Evolutionary conservation across 2,888 invertebrate species (phyloP), one percentile per base, ranked within the genome.

Genomic region (Camptogramma bilineatum): DNA sequence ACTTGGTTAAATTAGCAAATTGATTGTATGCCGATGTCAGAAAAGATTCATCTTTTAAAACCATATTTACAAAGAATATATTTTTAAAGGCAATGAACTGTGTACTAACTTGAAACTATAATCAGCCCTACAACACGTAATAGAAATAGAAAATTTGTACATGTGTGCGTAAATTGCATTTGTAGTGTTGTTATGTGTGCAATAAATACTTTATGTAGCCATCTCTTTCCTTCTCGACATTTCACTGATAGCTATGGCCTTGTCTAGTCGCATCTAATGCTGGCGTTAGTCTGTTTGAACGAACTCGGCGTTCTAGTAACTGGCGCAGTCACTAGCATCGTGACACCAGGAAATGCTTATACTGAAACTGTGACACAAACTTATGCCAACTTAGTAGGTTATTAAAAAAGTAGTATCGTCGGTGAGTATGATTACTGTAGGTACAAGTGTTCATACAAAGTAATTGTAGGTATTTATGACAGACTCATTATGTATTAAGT

Each of bases 191-290:
- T 83, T 88, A 84, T 90, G 88, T 91, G 88, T 91, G 92, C 90
- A 91, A 90, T 90, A 91, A 91, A 90, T 90, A 90, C 88, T 86
- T 85, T 86, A 78, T 91, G 82, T 87, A 84, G 84, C 92, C 88
- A 83, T 92, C 93, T 92, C 92, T 91, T 91, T 93, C 91, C 85
- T 84, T 86, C 93, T 89, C 91, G 87, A 91, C 93, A 92, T 92
- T 93, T 92, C 91, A 91, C 91, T 91, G 92, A 92, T 93, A 93
- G 91, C 88, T 90, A 83, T 88, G 91, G 93, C 92, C 93, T 93
- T 91, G 93, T 93, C 93, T 93, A 92, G 91, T 93, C 91, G 90
- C 93, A 93, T 93, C 93, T 92, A 93, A 93, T 91, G 89, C 91
- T 90, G 87, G 91, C 87, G 78, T 89, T 91, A 91, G 92, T 86